phyloP scores from a whole-genome alignment of 2,113 vertebrate genomes.

The Rhagologus leucostigma region DNA sequence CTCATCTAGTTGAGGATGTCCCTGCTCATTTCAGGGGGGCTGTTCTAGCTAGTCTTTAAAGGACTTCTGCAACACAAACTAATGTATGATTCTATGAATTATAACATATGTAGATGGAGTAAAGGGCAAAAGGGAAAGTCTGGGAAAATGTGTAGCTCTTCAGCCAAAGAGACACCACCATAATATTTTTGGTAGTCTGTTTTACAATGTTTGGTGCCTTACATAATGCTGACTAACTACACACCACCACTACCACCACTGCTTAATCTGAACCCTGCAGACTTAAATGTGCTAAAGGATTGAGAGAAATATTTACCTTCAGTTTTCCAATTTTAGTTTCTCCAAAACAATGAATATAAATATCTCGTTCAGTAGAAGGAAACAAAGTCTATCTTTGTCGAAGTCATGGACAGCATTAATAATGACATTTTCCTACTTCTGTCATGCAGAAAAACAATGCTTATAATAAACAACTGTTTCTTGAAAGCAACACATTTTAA shows the following conservation, averaged over 20 bases:
- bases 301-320: neutral
- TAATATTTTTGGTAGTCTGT: neutral
- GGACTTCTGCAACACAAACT: neutral
- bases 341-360: neutral
- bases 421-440: neutral
- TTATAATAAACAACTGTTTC: neutral
- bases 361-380: accelerated
- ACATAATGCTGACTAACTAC: neutral
- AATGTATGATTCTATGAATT: neutral
- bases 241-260: neutral
- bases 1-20: neutral
- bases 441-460: neutral
- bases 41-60: neutral
- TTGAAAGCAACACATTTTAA: neutral
- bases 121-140: neutral
- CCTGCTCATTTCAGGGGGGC: neutral
- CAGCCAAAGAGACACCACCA: neutral
- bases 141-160: neutral
- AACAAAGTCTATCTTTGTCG: neutral
- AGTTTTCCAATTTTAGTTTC: neutral
- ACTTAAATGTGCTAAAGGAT: neutral
- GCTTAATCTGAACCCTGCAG: neutral
- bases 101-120: neutral
- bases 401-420: neutral
- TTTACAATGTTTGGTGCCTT: neutral